phyloP scores from a whole-genome alignment of 2,888 invertebrate species.

The Pantelozetes paolii region DNA sequence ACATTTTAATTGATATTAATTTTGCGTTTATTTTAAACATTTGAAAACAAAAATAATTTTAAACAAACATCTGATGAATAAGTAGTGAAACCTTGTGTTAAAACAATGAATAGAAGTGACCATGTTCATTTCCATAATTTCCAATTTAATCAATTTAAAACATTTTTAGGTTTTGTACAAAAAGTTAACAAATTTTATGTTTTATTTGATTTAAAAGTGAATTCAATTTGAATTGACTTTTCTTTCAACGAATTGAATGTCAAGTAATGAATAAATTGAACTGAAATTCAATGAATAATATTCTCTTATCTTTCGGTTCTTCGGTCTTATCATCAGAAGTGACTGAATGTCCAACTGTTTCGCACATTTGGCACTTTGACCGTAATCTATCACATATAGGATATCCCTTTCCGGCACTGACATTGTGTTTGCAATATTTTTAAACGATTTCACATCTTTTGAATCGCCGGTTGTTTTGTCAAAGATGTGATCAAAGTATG shows the following conservation, averaged over 20 bases:
- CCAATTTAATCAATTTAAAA: too few species aligned
- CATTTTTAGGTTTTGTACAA: too few species aligned
- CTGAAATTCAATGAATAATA: not conserved
- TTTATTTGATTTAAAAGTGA: too few species aligned
- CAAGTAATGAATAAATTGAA: not conserved
- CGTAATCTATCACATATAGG: not conserved
- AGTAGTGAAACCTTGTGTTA: too few species aligned
- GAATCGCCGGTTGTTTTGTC: not conserved
- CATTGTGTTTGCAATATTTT: not conserved
- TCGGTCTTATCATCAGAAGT: not conserved
- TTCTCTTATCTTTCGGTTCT: not conserved
- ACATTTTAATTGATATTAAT: too few species aligned
- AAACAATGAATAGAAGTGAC: too few species aligned
- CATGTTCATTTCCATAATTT: too few species aligned
- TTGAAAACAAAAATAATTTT: too few species aligned
- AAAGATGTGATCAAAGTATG: not conserved
- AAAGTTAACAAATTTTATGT: too few species aligned
- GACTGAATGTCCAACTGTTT: conserved; percentile 2
- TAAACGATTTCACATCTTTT: not conserved
- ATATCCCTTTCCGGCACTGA: not conserved
- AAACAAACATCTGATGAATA: too few species aligned
- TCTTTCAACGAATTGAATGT: not conserved
- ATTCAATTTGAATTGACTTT: too few species aligned
- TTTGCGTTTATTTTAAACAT: too few species aligned
- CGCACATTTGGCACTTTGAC: not conserved